These are phyloP conservation scores for Eudasyphora cyanicolor DNA, from an alignment of 2,888 invertebrate genomes.

Conservation along the genomic window DNA sequence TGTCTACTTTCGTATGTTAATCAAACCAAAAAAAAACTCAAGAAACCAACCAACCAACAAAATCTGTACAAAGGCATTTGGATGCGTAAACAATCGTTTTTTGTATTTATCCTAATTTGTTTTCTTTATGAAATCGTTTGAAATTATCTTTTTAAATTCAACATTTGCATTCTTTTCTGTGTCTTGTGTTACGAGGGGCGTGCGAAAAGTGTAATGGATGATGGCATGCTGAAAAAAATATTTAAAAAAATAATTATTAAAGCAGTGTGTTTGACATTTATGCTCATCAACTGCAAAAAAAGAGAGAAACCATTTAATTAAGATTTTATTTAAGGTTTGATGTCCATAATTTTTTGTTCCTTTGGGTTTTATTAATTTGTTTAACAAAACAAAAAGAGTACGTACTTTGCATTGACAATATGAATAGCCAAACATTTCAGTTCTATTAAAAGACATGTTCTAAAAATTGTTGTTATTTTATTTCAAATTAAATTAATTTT, in stretches of 20 bases:
- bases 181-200: conserved; percentile 65
- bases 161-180: conserved; percentile 33
- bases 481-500: conserved; percentile 7
- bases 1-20: too few species aligned
- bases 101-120: conserved; percentile 1
- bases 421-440: neutral
- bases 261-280: conserved; percentile 44
- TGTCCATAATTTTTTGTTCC: neutral
- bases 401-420: conserved; percentile 58
- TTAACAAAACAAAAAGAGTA: conserved; percentile 33
- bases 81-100: conserved; percentile 49
- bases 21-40: too few species aligned
- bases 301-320: neutral
- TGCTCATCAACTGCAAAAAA: neutral
- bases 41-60: conserved; percentile 11
- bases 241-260: conserved; percentile 4
- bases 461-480: conserved; percentile 34
- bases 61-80: conserved; percentile 62
- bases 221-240: conserved; percentile 57
- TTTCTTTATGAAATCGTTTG: conserved; percentile 8
- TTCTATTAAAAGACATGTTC: conserved; percentile 59
- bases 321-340: neutral
- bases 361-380: neutral
- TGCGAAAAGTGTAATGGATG: conserved; percentile 48
- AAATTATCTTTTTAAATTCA: neutral